Evolutionary conservation across 2,797 vertebrate species (phyloP), one percentile per base, ranked within the genome.

Genomic region (Garrulus glandarius): DNA sequence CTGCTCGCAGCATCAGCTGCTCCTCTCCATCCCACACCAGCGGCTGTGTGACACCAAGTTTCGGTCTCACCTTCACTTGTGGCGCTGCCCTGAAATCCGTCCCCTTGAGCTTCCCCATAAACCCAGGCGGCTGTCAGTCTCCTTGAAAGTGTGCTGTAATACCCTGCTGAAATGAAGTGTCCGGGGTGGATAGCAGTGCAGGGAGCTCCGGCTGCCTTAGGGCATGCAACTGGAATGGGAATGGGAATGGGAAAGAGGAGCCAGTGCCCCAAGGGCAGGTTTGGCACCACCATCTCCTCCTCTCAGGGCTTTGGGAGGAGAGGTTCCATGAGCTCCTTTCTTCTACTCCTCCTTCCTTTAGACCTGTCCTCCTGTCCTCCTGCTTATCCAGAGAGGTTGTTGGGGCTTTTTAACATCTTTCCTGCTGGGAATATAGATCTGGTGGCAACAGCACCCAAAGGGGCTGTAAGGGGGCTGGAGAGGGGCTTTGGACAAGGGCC

Each of bases 21-120:
- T 11, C 36, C 46, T 55, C n/a, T 15, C 47, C 27, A 1, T 30
- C 37, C 67, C 26, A 2, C 30, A 1, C 19, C n/a, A 4, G 23
- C 0, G 30, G 10, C 44, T 50, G 17, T 1, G 0, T 1, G 29
- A n/a, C 0, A 3, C 9, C 26, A 12, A 6, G 13, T 20, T 53
- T 44, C 0, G 0, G 19, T 24, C 61, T 74, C 57, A 6, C 24
- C 32, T 37, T 24, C 16, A 0, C 16, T 20, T 16, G 13, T 30
- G 1, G 9, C 39, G 2, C 61, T 50, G 34, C 22, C 13, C 61
- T 30, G 6, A 67, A 70, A 47, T 11, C 36, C 6, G 4, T 30
- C 6, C 18, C n/a, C 10, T 1, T 1, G 43, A 17, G 32, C n/a
- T 23, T 60, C 27, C 34, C 69, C 3, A 2, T 3, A 26, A 46